Evolutionary conservation across 2,888 invertebrate species (phyloP), one percentile per base, ranked within the genome.

Genomic region (Stenchaetothrips biformis): DNA sequence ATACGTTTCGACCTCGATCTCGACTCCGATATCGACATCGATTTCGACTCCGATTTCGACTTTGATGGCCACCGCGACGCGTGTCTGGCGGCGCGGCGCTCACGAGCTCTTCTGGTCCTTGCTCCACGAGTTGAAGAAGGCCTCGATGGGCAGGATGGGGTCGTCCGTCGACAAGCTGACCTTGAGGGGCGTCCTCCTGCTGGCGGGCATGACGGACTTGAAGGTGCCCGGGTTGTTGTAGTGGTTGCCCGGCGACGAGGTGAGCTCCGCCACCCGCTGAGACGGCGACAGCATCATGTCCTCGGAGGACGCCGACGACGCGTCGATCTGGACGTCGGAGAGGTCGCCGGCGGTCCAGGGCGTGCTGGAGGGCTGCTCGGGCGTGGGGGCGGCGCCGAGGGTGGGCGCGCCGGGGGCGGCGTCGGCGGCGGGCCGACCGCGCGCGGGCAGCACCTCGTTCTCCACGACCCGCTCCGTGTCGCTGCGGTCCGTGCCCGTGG

Each of bases 141-240:
- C 93, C 86, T 94, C 94, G 82, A 94, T 92, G 0, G 94, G 94
- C 79, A 94, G 87, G 80, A 93, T 93, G 0, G 94, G 94, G 85
- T 94, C 93, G 83, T 94, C 94, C 0, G 94, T 93, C 0, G 92
- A 91, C 86, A 94, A 91, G 37, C 92, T 92, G 83, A 94, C 92
- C 84, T 92, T 92, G 84, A 89, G 90, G 6, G 92, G 91, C 84
- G 92, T 90, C 83, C 91, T 88, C 82, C 92, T 89, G 83, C 90
- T 92, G 0, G 88, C 88, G 0, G 89, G 88, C 0, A 92, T 89
- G 0, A 92, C 90, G 0, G 91, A 90, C 86, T 92, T 93, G 85
- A 92, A 92, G 87, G 91, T 88, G 4, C 92, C 92, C 0, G 92
- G 91, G n/a, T 90, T 91, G 83, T 92, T 90, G 84, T 92, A 92